Evolutionary conservation across 2,113 vertebrate species (phyloP).

Genomic region (Sapajus apella): DNA sequence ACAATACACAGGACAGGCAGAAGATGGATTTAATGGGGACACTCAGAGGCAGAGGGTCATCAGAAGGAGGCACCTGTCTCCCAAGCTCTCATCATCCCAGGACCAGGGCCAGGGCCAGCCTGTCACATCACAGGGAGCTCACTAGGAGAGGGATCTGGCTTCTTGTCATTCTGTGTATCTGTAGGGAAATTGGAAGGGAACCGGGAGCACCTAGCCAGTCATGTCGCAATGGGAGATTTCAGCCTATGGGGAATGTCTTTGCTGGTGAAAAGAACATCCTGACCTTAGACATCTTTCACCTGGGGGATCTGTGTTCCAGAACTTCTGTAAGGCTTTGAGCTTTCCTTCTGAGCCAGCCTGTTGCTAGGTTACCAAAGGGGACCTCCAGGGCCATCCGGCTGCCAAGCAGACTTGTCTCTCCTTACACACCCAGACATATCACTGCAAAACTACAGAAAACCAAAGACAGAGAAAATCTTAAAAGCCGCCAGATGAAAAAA

Average conservation of each 20-base stretch:
- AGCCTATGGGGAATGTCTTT: not conserved
- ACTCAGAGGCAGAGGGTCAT: too few species aligned
- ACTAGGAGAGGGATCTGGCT: not conserved
- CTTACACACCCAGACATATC: too few species aligned
- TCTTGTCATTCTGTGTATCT: not conserved
- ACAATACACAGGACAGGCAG: not conserved
- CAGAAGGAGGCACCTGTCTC: not conserved
- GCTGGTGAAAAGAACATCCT: not conserved
- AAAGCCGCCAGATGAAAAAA: not conserved
- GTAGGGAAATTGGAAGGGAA: not conserved
- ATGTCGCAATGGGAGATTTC: not conserved
- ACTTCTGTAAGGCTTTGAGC: not conserved
- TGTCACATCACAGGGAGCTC: too few species aligned
- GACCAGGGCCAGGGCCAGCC: not conserved
- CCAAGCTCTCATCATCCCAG: not conserved
- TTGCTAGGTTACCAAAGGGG: too few species aligned
- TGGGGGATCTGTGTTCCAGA: not conserved
- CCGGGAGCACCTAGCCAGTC: not conserved
- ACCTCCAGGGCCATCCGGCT: too few species aligned
- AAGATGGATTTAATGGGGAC: not conserved
- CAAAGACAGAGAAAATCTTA: not conserved
- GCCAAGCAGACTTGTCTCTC: not conserved
- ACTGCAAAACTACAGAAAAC: not conserved
- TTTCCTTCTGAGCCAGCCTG: not conserved
- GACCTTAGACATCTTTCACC: not conserved